phyloP scores from a whole-genome alignment of 2,797 vertebrate species.

The Silurus aristotelis region DNA sequence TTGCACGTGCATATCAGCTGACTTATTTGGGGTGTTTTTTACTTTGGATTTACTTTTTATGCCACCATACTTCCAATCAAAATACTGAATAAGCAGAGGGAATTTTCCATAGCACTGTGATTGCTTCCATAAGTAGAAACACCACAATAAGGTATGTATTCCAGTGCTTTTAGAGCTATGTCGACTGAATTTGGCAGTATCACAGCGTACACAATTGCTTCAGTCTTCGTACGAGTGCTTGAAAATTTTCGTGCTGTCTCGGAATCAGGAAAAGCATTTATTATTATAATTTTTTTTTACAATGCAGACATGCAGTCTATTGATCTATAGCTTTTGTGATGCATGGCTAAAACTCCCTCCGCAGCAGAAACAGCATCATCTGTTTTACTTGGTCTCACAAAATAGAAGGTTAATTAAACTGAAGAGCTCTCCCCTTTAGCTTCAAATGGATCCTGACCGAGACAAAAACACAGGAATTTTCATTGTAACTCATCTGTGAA shows the following conservation, averaged over 20 bases:
- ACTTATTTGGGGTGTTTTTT: constrained; percentile 30
- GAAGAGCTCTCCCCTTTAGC: constrained; percentile 5
- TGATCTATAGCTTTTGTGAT: constrained; percentile 32
- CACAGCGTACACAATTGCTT: constrained; percentile 7
- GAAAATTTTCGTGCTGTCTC: not conserved
- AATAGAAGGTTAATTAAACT: not conserved
- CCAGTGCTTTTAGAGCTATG: constrained; percentile 28
- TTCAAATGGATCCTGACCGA: not conserved
- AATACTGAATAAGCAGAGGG: constrained; percentile 39
- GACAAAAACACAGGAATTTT: too few relatives aligned
- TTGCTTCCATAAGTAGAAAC: constrained; percentile 35
- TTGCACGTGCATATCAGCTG: constrained; percentile 14
- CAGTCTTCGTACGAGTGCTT: constrained; percentile 18
- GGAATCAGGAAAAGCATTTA: constrained; percentile 19
- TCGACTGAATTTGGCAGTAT: constrained; percentile 20
- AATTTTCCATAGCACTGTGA: constrained; percentile 25
- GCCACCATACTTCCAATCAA: constrained; percentile 44
- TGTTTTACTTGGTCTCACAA: too few relatives aligned
- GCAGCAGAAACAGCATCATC: not conserved
- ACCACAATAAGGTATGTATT: constrained; percentile 36
- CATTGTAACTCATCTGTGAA: too few relatives aligned
- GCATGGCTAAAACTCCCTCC: constrained; percentile 13
- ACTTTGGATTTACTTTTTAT: constrained; percentile 37
- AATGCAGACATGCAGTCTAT: constrained; percentile 29
- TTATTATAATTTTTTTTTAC: not conserved